phyloP scores from a whole-genome alignment of 2,797 vertebrate species.

The Pseudopleuronectes americanus region DNA sequence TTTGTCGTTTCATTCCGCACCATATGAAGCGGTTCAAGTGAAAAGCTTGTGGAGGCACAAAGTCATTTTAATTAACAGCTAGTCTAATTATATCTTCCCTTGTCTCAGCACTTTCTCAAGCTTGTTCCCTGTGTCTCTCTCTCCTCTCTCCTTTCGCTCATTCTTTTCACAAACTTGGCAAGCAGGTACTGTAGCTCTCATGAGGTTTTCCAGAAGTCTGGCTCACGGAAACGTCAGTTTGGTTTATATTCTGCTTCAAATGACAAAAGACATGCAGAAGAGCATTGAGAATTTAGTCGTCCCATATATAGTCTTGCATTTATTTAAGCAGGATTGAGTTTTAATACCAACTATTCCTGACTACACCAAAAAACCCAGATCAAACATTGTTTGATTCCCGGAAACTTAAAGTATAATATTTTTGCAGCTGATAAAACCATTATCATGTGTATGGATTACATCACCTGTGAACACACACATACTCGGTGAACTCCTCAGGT shows the following conservation, averaged over 20 bases:
- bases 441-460: conserved; percentile 35
- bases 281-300: conserved; percentile 20
- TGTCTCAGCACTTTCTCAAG: conserved; percentile 43
- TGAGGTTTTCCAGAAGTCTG: conserved; percentile 60
- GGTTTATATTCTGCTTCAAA: conserved; percentile 32
- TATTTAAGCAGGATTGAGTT: conserved; percentile 13
- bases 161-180: conserved; percentile 49
- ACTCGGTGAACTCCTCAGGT: conserved; percentile 4
- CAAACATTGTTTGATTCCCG: not conserved
- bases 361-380: not conserved
- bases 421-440: conserved; percentile 25
- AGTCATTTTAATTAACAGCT: conserved; percentile 54
- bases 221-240: conserved; percentile 52
- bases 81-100: conserved; percentile 33
- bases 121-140: not conserved
- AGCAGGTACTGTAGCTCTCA: conserved; percentile 20
- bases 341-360: conserved; percentile 4
- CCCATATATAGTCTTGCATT: conserved; percentile 29
- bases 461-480: conserved; percentile 37
- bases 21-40: conserved; percentile 51
- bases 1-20: conserved; percentile 49
- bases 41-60: conserved; percentile 41
- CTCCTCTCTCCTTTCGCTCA: not conserved
- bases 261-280: conserved; percentile 30
- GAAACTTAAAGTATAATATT: conserved; percentile 17